Evolutionary conservation across 2,888 invertebrate genomes (phyloP).

Genomic region (Tetragonula carbonaria): DNA sequence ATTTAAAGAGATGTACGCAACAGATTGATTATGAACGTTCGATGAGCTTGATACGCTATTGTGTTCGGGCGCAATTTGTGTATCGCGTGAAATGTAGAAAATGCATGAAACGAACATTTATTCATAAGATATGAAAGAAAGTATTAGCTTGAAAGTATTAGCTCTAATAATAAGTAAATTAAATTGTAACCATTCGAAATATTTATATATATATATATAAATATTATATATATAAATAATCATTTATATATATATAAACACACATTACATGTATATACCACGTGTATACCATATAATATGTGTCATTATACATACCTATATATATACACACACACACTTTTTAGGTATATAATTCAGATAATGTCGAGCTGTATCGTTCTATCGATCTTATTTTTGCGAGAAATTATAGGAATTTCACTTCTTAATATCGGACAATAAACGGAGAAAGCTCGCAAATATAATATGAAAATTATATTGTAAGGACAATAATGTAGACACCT

Average conservation of each 20-base stretch:
- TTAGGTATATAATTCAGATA: slow-evolving; percentile 50
- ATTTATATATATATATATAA: slow-evolving; percentile 11
- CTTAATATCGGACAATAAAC: slow-evolving; percentile 79
- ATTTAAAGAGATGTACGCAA: slow-evolving; percentile 3
- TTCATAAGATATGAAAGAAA: slow-evolving; percentile 10
- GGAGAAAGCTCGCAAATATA: slow-evolving; percentile 60
- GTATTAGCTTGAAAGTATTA: slow-evolving; percentile 10
- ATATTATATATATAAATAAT: slow-evolving; percentile 6
- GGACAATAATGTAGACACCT: slow-evolving; percentile 74
- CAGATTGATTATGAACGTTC: neutral
- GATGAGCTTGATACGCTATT: slow-evolving; percentile 2
- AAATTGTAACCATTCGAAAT: slow-evolving; percentile 23
- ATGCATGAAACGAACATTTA: slow-evolving; percentile 21
- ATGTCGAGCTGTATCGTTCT: slow-evolving; percentile 30
- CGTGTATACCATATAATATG: slow-evolving; percentile 48
- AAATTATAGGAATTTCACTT: slow-evolving; percentile 73
- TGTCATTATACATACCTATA: slow-evolving; percentile 66
- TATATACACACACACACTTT: slow-evolving; percentile 2
- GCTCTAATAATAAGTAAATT: neutral
- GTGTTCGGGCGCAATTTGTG: neutral
- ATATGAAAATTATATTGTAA: slow-evolving; percentile 76
- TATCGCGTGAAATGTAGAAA: slow-evolving; percentile 7
- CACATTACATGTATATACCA: slow-evolving; percentile 58
- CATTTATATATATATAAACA: slow-evolving; percentile 36
- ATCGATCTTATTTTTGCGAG: slow-evolving; percentile 56